Evolutionary conservation across 1,140 invertebrate species (phyloP), one percentile per base, ranked within the genome.

Genomic region (Musca domestica): DNA sequence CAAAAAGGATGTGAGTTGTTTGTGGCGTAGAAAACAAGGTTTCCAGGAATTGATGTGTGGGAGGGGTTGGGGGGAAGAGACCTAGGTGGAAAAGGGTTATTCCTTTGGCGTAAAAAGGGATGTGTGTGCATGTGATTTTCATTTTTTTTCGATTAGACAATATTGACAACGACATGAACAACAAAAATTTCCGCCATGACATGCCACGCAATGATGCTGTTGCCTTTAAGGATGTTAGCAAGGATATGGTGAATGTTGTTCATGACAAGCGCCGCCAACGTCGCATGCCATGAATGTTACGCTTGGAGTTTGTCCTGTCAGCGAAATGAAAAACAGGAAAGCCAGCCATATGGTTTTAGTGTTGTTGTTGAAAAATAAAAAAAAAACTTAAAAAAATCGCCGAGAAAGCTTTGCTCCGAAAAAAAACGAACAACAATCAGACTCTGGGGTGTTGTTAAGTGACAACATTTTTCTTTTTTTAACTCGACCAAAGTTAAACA

Each of bases 361-460:
- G 34, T 7, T 41, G 34, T 41, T 41, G 34, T 12, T 41, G 5
- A 51, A 48, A 64, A 34, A 61, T 12, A 48, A 48, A 19, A 64
- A 19, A 48, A 48, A 19, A 64, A 19, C 17, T 46, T 3, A 23
- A 46, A 63, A 46, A n/a, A 48, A 68, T 47, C 6, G 27, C 30
- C 9, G n/a, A 49, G 56, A 41, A 67, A 66, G 15, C 41, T 63
- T 64, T 64, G 46, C 30, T 17, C 22, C 23, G 1, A 56, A 69
- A 63, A 64, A 68, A 64, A 48, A 47, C 30, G 47, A 67, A 69
- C 23, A 73, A 76, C 73, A n/a, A n/a, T n/a, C 77, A 76, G 77
- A 77, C 77, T 74, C 77, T 74, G 66, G 77, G 77, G 77, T 79
- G 74, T 75, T 72, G 77, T 77, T 75, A 75, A 79, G 64, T 70